Evolutionary conservation across 1,140 invertebrate genomes (phyloP).

Genomic region (Psilanteris sp.): DNA sequence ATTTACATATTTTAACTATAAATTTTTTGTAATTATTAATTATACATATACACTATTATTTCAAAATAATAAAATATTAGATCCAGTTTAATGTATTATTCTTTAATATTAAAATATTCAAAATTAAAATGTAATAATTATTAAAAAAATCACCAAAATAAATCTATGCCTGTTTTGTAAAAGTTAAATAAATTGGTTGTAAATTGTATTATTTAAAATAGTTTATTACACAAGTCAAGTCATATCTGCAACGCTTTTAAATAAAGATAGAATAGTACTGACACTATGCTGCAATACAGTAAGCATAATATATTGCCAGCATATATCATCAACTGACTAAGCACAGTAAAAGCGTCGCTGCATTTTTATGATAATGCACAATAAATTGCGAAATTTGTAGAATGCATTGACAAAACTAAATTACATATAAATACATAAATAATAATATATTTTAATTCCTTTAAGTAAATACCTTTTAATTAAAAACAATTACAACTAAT

Average conservation of each 20-base stretch:
- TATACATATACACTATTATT: too few species aligned
- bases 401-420: slow-evolving; percentile 11
- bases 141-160: too few species aligned
- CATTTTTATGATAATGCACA: slow-evolving; percentile 44
- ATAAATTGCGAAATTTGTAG: slow-evolving; percentile 19
- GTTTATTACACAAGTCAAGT: slow-evolving; percentile 22
- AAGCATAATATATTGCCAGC: slow-evolving; percentile 36
- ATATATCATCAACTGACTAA: slow-evolving; percentile 46
- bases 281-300: slow-evolving; percentile 38
- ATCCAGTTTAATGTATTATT: too few species aligned
- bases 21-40: too few species aligned
- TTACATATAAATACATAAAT: neutral
- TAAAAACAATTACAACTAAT: too few species aligned
- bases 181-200: too few species aligned
- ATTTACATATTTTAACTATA: too few species aligned
- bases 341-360: slow-evolving; percentile 32
- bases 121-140: too few species aligned
- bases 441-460: neutral
- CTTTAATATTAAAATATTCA: too few species aligned
- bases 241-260: slow-evolving; percentile 30
- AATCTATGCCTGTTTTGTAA: too few species aligned
- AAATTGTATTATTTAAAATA: slow-evolving; percentile 22
- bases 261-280: slow-evolving; percentile 37
- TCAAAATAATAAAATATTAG: too few species aligned
- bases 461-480: neutral